Base-by-base conservation (phyloP, 1,140 invertebrate genomes). In the Zaprionus ghesquierei region DNA sequence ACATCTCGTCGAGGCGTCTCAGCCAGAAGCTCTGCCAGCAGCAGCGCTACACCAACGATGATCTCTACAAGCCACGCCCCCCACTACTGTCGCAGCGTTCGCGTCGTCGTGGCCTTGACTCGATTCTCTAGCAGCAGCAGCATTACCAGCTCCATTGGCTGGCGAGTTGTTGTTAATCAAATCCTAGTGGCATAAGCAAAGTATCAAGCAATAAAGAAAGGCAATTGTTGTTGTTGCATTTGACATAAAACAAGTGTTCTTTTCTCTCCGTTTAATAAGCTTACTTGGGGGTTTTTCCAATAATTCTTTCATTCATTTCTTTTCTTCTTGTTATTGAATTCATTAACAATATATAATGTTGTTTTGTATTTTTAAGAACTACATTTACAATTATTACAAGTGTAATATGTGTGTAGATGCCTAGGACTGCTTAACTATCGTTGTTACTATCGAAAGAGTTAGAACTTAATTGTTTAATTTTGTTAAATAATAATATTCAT, bases 41-140 rank as follows among this genome's bases (percentile, higher is more conserved):
- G 69, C 94, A 95, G 87, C 93, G 94, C 62, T 95, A 95, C 76
- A 93, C 94, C 38, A 95, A 93, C 75, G 94, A 95, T 81, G 95
- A 95, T 92, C 91, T 95, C 65, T 95, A 95, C 90, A 95, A 95
- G 90, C 95, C 95, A 60, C 93, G 95, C 75, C 94, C n/a, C n/a
- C n/a, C 94, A 31, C 80, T 94, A 22, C 72, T 89, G 53, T 86
- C 92, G 77, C 73, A 91, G 79, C 76, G 90, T 12, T 90, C 90
- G 31, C 81, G 90, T 46, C 82, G 91, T 33, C 75, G 91, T 51
- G 89, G 79, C 15, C 69, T 90, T 65, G 89, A 91, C 73, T 68
- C 90, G 46, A 78, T 89, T 64, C 68, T 81, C 44, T 87, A 81
- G 82, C 66, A 62, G 15, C 15, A 15, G 35, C 5, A n/a, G 13